Conservation (phyloP, 2,888 invertebrate genomes). For the Epicampocera succincta region DNA sequence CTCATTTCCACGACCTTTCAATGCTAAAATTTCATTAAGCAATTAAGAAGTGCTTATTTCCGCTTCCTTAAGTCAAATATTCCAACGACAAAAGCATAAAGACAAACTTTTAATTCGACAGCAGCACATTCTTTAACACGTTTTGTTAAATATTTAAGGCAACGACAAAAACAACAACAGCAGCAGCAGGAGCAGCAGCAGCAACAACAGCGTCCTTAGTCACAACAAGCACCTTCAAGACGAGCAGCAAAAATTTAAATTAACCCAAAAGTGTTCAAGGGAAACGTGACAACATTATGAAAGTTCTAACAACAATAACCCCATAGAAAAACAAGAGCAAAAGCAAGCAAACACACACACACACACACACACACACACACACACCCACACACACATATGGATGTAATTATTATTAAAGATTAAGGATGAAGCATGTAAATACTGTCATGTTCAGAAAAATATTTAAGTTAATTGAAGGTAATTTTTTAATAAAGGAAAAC, state of each 20-base stretch:
- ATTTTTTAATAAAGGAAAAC: too few species aligned
- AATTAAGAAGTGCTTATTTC: constrained; percentile 13
- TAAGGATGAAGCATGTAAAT: neutral
- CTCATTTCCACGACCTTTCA: neutral
- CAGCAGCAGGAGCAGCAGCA: neutral
- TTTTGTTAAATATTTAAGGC: constrained; percentile 26
- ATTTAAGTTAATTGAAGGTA: constrained; percentile 12
- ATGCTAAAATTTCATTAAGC: constrained; percentile 14
- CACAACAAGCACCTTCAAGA: neutral
- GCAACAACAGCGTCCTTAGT: neutral
- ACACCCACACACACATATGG: neutral
- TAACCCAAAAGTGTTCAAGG: constrained; percentile 48
- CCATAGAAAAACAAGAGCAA: constrained; percentile 20
- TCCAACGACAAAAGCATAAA: neutral
- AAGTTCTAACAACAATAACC: neutral
- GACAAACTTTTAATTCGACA: constrained; percentile 39
- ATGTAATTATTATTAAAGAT: neutral
- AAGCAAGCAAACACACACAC: neutral
- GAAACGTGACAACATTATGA: constrained; percentile 60
- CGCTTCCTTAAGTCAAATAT: constrained; percentile 21
- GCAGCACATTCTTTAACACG: constrained; percentile 34
- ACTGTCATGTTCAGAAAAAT: constrained; percentile 13
- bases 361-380: neutral
- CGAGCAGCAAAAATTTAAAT: constrained; percentile 26
- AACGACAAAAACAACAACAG: neutral